phyloP scores from a whole-genome alignment of 2,888 invertebrate genomes.

The Beris chalybata region DNA sequence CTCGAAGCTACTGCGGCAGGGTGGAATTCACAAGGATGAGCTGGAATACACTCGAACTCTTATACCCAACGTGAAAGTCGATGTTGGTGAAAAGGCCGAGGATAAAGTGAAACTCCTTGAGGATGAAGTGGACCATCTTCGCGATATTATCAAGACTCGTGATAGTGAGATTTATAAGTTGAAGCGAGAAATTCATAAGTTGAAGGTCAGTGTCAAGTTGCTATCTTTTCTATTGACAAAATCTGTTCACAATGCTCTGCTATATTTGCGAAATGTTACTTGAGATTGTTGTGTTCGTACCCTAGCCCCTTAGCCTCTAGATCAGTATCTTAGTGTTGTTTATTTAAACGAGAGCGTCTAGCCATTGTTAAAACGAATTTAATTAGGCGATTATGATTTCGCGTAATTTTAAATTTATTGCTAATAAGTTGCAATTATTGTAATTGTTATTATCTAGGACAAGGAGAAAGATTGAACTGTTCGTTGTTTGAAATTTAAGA shows the following conservation, averaged over 20 bases:
- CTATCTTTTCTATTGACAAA: constrained; percentile 7
- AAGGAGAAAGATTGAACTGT: too few relatives aligned
- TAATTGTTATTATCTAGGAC: too few relatives aligned
- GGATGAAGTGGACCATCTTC: constrained; percentile 61
- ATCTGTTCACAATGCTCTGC: not conserved
- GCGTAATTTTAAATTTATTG: too few relatives aligned
- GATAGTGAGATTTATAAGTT: constrained; percentile 64
- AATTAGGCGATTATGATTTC: too few relatives aligned
- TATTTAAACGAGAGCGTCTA: too few relatives aligned
- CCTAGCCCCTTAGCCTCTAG: too few relatives aligned
- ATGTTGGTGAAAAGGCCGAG: constrained; percentile 34
- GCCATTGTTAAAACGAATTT: too few relatives aligned
- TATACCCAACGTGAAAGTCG: constrained; percentile 25
- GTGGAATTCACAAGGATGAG: constrained; percentile 27
- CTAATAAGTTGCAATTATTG: too few relatives aligned
- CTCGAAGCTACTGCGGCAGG: constrained; percentile 32
- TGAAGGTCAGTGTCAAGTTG: constrained; percentile 60
- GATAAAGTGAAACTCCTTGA: constrained; percentile 58
- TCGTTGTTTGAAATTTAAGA: too few relatives aligned
- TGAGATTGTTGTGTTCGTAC: too few relatives aligned
- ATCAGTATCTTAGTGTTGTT: too few relatives aligned
- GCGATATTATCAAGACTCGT: constrained; percentile 59
- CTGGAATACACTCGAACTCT: constrained; percentile 25
- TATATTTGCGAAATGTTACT: not conserved
- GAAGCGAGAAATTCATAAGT: constrained; percentile 70